These are phyloP conservation scores for Daphoenositta chrysoptera DNA, from an alignment of 2,113 vertebrate species.

Conservation along the genomic window DNA sequence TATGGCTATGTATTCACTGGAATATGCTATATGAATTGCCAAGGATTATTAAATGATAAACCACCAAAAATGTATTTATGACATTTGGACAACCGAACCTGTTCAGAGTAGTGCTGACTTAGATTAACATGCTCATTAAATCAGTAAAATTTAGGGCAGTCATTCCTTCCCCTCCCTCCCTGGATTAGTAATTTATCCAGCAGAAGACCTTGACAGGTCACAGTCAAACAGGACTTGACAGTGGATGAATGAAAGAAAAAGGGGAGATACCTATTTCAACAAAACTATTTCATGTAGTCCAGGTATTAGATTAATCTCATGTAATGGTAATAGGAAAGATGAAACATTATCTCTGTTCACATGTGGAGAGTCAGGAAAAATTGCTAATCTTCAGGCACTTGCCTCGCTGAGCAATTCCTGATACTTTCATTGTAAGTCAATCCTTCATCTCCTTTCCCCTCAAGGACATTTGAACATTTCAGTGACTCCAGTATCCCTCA, in stretches of 20 bases:
- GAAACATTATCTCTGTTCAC: not conserved
- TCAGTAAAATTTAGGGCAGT: not conserved
- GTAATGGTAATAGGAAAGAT: not conserved
- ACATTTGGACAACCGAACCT: not conserved
- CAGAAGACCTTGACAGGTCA: not conserved
- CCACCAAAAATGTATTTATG: not conserved
- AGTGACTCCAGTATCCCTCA: not conserved
- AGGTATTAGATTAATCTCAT: not conserved
- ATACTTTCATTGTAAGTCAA: not conserved
- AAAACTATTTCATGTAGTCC: not conserved
- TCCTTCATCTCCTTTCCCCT: not conserved
- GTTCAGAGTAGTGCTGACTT: not conserved
- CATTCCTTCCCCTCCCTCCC: not conserved
- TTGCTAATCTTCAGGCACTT: accelerated
- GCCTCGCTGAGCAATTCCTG: not conserved
- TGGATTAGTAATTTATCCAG: not conserved
- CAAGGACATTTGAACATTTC: not conserved
- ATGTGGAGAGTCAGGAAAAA: not conserved
- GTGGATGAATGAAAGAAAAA: not conserved
- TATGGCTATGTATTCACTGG: not conserved
- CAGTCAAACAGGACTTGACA: not conserved
- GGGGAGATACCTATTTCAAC: not conserved
- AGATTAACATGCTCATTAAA: not conserved
- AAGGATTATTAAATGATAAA: not conserved
- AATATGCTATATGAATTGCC: not conserved